A percentile compares a stretch with the other conserved stretches of the same genome.
phyloP scores from a whole-genome alignment of 2,113 vertebrate species.

The Ptyas mucosa region DNA sequence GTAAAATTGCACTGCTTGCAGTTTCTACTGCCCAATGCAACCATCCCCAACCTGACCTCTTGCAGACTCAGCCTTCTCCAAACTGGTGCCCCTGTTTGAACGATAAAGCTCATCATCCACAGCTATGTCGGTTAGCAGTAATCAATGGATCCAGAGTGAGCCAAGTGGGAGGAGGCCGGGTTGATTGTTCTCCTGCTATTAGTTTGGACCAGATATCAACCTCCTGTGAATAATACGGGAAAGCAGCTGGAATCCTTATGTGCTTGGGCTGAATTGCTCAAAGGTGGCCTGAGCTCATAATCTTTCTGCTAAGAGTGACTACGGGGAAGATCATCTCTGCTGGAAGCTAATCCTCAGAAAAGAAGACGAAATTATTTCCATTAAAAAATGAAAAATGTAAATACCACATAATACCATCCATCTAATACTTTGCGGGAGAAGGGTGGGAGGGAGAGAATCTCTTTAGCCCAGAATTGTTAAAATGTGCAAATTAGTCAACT shows the following conservation, averaged over 20 bases:
- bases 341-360: conserved; percentile 3
- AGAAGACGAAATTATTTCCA: background rate
- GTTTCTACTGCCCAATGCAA: background rate
- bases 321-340: background rate
- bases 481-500: background rate
- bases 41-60: background rate
- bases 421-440: background rate
- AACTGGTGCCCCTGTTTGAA: background rate
- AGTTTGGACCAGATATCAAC: background rate
- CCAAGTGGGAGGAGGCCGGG: background rate
- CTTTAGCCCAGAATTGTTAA: background rate
- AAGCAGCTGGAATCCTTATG: background rate
- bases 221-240: background rate
- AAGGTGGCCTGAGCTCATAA: background rate
- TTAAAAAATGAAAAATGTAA: background rate
- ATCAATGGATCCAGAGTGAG: background rate
- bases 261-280: background rate
- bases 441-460: background rate
- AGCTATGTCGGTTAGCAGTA: background rate
- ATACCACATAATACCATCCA: background rate
- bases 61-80: background rate
- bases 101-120: background rate
- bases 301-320: background rate
- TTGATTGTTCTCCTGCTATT: background rate
- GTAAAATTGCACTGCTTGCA: background rate